A percentile compares a stretch with the other conserved stretches of the same genome.
phyloP scores from a whole-genome alignment of 2,797 vertebrate genomes.

The Harpagifer antarcticus region DNA sequence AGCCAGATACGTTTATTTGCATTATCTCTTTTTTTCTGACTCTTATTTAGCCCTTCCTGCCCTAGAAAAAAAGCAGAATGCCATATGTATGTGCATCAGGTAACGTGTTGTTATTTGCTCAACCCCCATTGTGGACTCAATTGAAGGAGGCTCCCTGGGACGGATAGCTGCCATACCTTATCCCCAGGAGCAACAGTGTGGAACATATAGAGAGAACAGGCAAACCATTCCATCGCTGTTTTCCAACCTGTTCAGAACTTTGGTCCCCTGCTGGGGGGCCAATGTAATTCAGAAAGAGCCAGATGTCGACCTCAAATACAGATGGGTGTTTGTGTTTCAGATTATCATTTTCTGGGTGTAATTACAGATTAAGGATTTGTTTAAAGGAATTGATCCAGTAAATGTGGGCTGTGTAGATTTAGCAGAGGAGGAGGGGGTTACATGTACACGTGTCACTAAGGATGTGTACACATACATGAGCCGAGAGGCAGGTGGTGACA shows the following conservation, averaged over 20 bases:
- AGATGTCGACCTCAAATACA: constrained; percentile 67
- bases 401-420: constrained; percentile 18
- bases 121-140: constrained; percentile 60
- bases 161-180: constrained; percentile 61
- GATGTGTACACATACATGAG: constrained; percentile 27
- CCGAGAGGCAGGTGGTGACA: constrained; percentile 44
- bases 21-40: constrained; percentile 20
- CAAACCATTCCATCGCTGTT: constrained; percentile 38
- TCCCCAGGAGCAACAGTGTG: constrained; percentile 43
- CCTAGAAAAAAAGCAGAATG: constrained; percentile 50
- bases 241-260: constrained; percentile 50
- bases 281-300: constrained; percentile 55
- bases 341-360: constrained; percentile 44
- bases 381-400: constrained; percentile 44
- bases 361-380: constrained; percentile 55
- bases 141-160: constrained; percentile 47
- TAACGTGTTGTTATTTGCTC: constrained; percentile 74
- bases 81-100: constrained; percentile 69
- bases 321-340: constrained; percentile 50
- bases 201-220: constrained; percentile 32
- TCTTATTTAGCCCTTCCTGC: constrained; percentile 33
- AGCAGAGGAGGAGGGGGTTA: neutral
- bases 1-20: constrained; percentile 44
- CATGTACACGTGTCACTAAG: neutral
- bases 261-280: constrained; percentile 42